Base-by-base conservation (phyloP, 2,113 vertebrate species). In the Sylvia atricapilla region DNA sequence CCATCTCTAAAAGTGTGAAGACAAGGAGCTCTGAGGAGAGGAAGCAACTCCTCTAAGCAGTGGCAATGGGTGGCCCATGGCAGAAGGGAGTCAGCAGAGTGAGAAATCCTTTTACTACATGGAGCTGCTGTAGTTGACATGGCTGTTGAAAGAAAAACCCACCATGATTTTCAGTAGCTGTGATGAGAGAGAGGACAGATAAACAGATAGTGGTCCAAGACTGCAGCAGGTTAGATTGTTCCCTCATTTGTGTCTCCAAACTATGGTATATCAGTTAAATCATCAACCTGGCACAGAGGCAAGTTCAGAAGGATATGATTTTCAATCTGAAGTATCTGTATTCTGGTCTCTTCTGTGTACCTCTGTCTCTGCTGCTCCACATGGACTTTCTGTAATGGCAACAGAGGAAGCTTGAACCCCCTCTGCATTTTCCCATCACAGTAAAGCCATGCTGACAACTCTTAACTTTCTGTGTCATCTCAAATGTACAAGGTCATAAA, bases 401-500 rank as follows among this genome's bases (percentile, higher is more conserved):
- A 30, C 28, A 59, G 46, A 35, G 56, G 37, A 47, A 41, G 46
- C 21, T 2, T 94, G 64, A 87, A 76, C 19, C 50, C 83, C 39
- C 44, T 56, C 39, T 60, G 52, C 41, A 24, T 37, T 49, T 84
- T 27, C 28, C 74, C 35, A 37, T 63, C 0, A 0, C 23, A 44
- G 15, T n/a, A 96, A 95, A 96, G 64, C 80, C 11, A 2, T 43
- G 41, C 52, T 87, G 94, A 94, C 93, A 96, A 52, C 49, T 94
- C 44, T 64, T 84, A 95, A 77, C 70, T 90, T 96, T 80, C 76
- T 52, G 67, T 63, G 93, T 84, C 93, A 87, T 49, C 58, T 95
- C 84, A 66, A 95, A 84, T 95, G 67, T 67, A 37, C 73, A 94
- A 94, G 94, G 84, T 97, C 87, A 96, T 68, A 96, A 86, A 90